Base-by-base conservation (phyloP, 1,140 invertebrate genomes). In the Pollicipes pollicipes region DNA sequence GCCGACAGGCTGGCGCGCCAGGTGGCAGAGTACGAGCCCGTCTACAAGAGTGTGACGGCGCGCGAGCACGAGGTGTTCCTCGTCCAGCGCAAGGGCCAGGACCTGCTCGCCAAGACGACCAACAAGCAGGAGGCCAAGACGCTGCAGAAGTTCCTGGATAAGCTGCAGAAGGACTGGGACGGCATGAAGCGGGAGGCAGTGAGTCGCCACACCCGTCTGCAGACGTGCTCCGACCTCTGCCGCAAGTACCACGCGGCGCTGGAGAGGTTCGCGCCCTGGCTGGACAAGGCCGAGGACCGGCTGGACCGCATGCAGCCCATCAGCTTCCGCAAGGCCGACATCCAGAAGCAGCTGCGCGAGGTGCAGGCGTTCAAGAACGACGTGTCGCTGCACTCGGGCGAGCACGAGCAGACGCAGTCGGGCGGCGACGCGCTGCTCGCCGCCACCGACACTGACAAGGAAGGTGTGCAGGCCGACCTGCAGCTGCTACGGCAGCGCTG, bases 41-140 rank as follows among this genome's bases (percentile, higher is more conserved):
- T 93, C 27, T 95, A 95, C 77, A 84, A 89, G 72, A 90, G 93
- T 76, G 88, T 95, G 0, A 88, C 93, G 81, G 85, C 87, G 69
- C 88, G 92, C 73, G 93, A 96, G 77, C 92, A 95, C 76, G 93
- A 96, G 82, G 87, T 96, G 0, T 93, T 95, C 73, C 93, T 95
- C 90, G 82, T 97, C 4, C 79, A 96, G 28, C 93, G 95, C 76
- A 95, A 95, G 81, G 95, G 93, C 73, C 83, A 87, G 71, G 90
- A 91, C 74, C 83, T 90, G 71, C 76, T 89, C 1, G 79, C 84
- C 0, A 84, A 86, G 70, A 84, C 84, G 2, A 75, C 81, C 10
- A 76, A 77, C 37, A 77, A 78, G 69, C 79, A 81, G 32, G 79
- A 84, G 76, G 80, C 79, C 6, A 79, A 85, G 0, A 82, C 84